Conservation (phyloP, 64 coral and sea anemone species). For the Dendrophyllia cribrosa region DNA sequence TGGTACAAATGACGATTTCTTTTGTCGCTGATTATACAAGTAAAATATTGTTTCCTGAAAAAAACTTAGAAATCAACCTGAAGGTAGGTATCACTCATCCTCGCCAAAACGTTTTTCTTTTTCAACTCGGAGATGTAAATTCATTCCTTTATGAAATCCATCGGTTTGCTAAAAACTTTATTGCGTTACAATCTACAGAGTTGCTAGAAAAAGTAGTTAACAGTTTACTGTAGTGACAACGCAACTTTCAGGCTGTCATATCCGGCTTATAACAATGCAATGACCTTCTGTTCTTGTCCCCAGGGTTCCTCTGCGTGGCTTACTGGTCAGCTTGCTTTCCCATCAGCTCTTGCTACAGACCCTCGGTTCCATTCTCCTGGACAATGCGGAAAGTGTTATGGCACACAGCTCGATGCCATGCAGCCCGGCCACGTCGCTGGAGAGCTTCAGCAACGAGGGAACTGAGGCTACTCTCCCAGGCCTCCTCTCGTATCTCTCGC, state of each 20-base stretch:
- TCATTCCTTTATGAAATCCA: too few relatives aligned
- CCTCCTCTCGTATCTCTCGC: conserved; percentile 84
- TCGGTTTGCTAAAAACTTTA: too few relatives aligned
- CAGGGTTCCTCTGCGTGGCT: conserved; percentile 88
- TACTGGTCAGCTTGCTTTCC: conserved; percentile 91
- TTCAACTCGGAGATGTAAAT: too few relatives aligned
- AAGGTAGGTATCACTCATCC: neutral
- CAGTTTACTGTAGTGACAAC: too few relatives aligned
- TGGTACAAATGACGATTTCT: neutral
- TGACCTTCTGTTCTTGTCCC: neutral
- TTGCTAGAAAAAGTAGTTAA: too few relatives aligned
- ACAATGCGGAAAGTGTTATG: conserved; percentile 62
- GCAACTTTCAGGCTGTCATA: too few relatives aligned
- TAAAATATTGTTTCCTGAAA: neutral
- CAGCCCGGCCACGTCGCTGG: conserved; percentile 29
- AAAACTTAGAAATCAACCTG: neutral
- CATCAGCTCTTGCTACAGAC: conserved; percentile 96
- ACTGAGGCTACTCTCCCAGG: conserved; percentile 81
- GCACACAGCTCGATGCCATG: conserved; percentile 30
- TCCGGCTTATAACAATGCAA: too few relatives aligned
- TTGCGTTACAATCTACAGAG: too few relatives aligned
- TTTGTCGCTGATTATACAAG: neutral
- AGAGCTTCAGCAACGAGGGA: conserved; percentile 14
- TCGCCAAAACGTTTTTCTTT: too few relatives aligned
- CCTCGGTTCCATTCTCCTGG: conserved; percentile 84